phyloP scores from a whole-genome alignment of 2,113 vertebrate species.

The Oryzias celebensis region DNA sequence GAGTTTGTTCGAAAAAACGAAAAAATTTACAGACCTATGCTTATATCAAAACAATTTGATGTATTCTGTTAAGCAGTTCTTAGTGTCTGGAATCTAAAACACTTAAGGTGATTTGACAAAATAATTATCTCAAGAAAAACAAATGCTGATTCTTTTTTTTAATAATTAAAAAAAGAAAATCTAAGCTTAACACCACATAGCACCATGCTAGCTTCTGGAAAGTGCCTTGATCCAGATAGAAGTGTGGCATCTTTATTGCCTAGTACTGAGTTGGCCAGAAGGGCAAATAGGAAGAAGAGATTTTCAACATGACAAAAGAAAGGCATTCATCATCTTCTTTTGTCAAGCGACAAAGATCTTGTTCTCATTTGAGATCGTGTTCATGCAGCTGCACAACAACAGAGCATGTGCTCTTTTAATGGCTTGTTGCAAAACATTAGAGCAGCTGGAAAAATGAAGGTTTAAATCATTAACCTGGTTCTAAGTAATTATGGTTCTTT shows the following conservation, averaged over 20 bases:
- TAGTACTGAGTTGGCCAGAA: conserved; percentile 51
- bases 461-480: conserved; percentile 15
- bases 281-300: conserved; percentile 46
- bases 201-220: conserved; percentile 48
- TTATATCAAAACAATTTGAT: too few relatives aligned
- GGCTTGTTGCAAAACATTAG: conserved; percentile 9
- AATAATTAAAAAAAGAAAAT: conserved; percentile 15
- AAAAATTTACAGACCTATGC: neutral
- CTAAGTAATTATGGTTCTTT: conserved; percentile 3
- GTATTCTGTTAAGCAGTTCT: too few relatives aligned
- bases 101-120: too few relatives aligned
- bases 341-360: conserved; percentile 51
- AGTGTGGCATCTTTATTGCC: conserved; percentile 56
- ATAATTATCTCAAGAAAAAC: too few relatives aligned
- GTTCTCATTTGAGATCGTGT: conserved; percentile 33
- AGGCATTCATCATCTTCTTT: conserved; percentile 50
- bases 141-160: too few relatives aligned
- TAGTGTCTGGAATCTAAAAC: too few relatives aligned
- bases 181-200: conserved; percentile 20
- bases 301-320: conserved; percentile 43
- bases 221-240: conserved; percentile 56
- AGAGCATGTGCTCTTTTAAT: conserved; percentile 19
- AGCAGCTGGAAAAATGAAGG: conserved; percentile 38
- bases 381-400: conserved; percentile 26
- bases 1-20: conserved; percentile 9